phyloP scores from a whole-genome alignment of 2,888 invertebrate species.

The Tipula confusa region DNA sequence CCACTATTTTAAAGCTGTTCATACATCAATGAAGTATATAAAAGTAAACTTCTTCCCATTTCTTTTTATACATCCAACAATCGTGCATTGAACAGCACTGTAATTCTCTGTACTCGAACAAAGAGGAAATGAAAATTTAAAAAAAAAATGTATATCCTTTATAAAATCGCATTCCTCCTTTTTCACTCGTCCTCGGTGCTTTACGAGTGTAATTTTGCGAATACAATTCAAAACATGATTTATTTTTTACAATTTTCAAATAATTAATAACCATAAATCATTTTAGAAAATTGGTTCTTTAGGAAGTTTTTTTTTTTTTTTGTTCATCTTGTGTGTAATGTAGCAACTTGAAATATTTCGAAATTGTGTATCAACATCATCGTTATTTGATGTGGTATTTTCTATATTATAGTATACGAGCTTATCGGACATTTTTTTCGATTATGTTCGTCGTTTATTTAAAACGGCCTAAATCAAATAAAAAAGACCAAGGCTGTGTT shows the following conservation, averaged over 20 bases:
- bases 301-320: not conserved
- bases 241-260: slow-evolving; percentile 15
- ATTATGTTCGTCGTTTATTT: not conserved
- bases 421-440: not conserved
- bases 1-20: too few species aligned
- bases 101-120: not conserved
- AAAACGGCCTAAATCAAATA: not conserved
- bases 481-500: not conserved
- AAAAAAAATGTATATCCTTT: not conserved
- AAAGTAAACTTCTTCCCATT: not conserved
- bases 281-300: not conserved
- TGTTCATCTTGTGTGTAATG: not conserved
- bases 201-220: not conserved
- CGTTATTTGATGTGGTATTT: too few species aligned
- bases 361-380: not conserved
- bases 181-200: not conserved
- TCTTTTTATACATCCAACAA: not conserved
- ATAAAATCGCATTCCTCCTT: not conserved
- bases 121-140: not conserved
- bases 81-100: not conserved
- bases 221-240: not conserved
- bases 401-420: too few species aligned
- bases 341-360: not conserved
- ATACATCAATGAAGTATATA: too few species aligned
- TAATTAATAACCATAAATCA: slow-evolving; percentile 12